phyloP scores from a whole-genome alignment of 2,797 vertebrate species.

The Gastrophryne carolinensis region DNA sequence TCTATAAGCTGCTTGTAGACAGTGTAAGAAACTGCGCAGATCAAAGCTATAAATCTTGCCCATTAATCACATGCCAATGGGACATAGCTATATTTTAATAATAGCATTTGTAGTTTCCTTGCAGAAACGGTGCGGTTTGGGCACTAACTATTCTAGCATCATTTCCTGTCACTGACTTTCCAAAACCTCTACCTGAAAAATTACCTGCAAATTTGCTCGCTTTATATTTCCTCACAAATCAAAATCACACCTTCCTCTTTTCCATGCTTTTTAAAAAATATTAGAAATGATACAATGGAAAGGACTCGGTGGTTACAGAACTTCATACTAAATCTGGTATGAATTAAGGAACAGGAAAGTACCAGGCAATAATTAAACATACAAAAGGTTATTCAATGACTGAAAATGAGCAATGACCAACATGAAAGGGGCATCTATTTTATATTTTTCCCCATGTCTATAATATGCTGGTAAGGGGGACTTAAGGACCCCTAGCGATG shows the following conservation, averaged over 20 bases:
- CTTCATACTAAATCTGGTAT: background rate
- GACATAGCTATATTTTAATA: constrained; percentile 46
- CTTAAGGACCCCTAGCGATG: too few relatives aligned
- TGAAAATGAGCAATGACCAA: too few relatives aligned
- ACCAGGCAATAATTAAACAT: background rate
- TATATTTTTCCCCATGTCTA: too few relatives aligned
- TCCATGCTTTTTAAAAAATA: background rate
- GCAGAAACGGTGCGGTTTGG: constrained; percentile 35
- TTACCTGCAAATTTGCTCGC: constrained; percentile 32
- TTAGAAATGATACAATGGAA: background rate
- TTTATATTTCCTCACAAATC: constrained; percentile 34
- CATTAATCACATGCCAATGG: constrained; percentile 53
- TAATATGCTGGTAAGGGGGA: too few relatives aligned
- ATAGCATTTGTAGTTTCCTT: constrained; percentile 38
- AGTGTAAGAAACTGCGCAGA: constrained; percentile 50
- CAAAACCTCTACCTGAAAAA: constrained; percentile 27
- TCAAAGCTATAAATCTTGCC: constrained; percentile 50
- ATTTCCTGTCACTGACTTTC: constrained; percentile 46
- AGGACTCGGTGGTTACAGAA: background rate
- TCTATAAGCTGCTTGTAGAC: constrained; percentile 50
- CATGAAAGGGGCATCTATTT: too few relatives aligned
- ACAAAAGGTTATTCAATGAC: background rate
- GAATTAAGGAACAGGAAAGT: background rate
- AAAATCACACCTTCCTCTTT: constrained; percentile 18
- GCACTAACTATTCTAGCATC: constrained; percentile 25